Conservation (phyloP, 2,113 vertebrate species). For the Sterna hirundo region DNA sequence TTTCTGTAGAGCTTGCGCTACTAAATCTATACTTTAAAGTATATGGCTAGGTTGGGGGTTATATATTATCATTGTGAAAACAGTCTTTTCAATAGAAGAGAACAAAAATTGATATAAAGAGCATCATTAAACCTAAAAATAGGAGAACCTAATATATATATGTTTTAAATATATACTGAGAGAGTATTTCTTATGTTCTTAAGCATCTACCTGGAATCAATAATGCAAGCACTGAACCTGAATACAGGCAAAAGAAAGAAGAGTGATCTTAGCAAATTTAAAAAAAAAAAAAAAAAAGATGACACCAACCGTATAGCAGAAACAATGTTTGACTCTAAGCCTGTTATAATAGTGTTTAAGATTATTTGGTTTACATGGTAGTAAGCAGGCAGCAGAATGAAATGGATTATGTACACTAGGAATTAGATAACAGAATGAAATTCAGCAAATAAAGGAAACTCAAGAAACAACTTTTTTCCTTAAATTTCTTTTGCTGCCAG, state of each 20-base stretch:
- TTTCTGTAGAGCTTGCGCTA: background rate
- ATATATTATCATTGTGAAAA: background rate
- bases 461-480: background rate
- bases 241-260: background rate
- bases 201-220: background rate
- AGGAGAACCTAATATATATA: background rate
- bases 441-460: background rate
- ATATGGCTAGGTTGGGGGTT: background rate
- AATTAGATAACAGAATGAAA: background rate
- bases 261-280: background rate
- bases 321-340: background rate
- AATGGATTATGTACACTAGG: background rate
- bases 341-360: background rate
- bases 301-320: background rate
- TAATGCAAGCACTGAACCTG: background rate
- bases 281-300: background rate
- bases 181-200: background rate
- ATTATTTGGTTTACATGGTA: background rate
- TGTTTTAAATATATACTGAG: background rate
- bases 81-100: background rate
- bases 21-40: background rate
- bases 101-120: background rate
- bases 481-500: background rate
- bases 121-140: background rate
- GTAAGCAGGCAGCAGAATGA: background rate